A percentile compares a stretch with the other conserved stretches of the same genome.
These are phyloP conservation scores for Amorpha juglandis DNA, from an alignment of 2,888 invertebrate genomes.

Conservation along the genomic window DNA sequence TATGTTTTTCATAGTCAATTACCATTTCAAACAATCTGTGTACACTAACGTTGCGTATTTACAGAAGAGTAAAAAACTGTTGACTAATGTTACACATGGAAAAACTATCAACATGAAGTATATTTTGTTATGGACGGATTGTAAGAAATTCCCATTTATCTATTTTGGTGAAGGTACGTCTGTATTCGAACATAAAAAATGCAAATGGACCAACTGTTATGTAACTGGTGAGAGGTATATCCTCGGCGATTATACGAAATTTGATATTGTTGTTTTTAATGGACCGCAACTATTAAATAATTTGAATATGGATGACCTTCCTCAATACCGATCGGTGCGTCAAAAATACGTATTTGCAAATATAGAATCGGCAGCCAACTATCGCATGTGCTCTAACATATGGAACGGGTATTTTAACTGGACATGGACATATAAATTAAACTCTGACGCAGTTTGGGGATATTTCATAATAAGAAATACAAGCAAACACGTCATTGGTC, in stretches of 20 bases:
- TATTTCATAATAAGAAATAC: slow-evolving; percentile 57
- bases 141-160: slow-evolving; percentile 52
- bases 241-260: slow-evolving; percentile 53
- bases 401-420: slow-evolving; percentile 68
- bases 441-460: slow-evolving; percentile 65
- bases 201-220: slow-evolving; percentile 63
- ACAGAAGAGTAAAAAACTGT: background rate
- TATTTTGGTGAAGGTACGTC: slow-evolving; percentile 58
- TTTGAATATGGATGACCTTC: slow-evolving; percentile 44
- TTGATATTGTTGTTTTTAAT: slow-evolving; percentile 62
- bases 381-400: slow-evolving; percentile 52
- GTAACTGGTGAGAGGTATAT: slow-evolving; percentile 56
- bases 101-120: slow-evolving; percentile 44
- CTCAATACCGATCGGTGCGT: slow-evolving; percentile 43
- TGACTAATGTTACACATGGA: background rate
- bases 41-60: background rate
- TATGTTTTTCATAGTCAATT: background rate
- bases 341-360: slow-evolving; percentile 69
- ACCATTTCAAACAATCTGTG: background rate
- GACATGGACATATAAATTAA: slow-evolving; percentile 72
- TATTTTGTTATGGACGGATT: slow-evolving; percentile 65
- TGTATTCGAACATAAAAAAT: slow-evolving; percentile 56
- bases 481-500: slow-evolving; percentile 55
- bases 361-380: slow-evolving; percentile 61
- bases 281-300: slow-evolving; percentile 54